Percentiles rank a stretch among this genome's conserved stretches.
Evolutionary conservation across 2,888 invertebrate genomes (phyloP).

Genomic region (Drosophila neonasuta): DNA sequence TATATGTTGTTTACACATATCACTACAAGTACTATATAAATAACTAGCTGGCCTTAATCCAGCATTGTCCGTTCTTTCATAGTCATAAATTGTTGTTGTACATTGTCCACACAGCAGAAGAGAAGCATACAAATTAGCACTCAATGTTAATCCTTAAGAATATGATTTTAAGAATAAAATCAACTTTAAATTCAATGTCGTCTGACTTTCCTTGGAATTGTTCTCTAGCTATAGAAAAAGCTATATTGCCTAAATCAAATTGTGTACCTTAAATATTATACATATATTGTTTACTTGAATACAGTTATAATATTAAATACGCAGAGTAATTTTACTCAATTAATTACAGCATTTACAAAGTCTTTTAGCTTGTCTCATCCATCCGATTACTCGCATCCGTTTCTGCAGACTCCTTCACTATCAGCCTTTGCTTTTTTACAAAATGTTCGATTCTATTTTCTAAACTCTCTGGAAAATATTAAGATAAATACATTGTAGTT

Average conservation of each 20-base stretch:
- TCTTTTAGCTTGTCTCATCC: not conserved
- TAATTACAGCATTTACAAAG: too few relatives aligned
- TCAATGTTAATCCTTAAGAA: conserved; percentile 6
- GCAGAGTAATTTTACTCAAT: too few relatives aligned
- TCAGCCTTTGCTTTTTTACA: conserved; percentile 86
- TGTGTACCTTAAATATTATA: too few relatives aligned
- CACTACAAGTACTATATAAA: conserved; percentile 16
- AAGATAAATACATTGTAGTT: not conserved
- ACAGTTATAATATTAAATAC: conserved; percentile 1
- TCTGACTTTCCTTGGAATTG: not conserved
- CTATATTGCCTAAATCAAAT: too few relatives aligned
- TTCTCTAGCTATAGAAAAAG: not conserved
- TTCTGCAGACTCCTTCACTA: conserved; percentile 41
- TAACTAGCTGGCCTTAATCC: conserved; percentile 8
- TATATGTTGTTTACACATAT: conserved; percentile 28
- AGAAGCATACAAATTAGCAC: conserved; percentile 1
- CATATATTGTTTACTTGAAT: not conserved
- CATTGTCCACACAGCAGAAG: conserved; percentile 1
- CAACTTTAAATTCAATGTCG: not conserved
- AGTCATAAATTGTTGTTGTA: conserved; percentile 17
- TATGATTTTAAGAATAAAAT: conserved; percentile 16
- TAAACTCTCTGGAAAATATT: conserved; percentile 86
- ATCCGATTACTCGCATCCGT: not conserved
- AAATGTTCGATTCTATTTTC: conserved; percentile 91
- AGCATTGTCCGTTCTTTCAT: conserved; percentile 12